Evolutionary conservation across 2,888 invertebrate genomes (phyloP).

Genomic region (Scelioninae gen. 1): DNA sequence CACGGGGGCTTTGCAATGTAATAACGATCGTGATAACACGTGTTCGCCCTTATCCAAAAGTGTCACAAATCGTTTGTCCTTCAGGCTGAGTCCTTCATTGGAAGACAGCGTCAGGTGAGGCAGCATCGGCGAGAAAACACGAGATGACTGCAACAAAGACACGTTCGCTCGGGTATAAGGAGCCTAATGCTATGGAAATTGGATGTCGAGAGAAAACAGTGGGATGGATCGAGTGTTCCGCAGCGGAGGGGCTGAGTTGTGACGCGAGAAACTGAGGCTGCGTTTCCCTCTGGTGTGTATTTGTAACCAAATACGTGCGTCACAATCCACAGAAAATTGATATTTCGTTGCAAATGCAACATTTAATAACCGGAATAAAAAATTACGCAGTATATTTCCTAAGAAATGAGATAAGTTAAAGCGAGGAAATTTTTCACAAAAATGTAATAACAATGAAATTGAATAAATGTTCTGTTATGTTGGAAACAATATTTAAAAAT

Average conservation of each 20-base stretch:
- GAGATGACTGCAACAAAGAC: conserved; percentile 66
- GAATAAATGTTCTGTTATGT: no score
- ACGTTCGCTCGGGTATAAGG: conserved; percentile 76
- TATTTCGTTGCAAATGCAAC: conserved; percentile 36
- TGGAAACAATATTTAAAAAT: no score
- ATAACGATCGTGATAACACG: conserved; percentile 64
- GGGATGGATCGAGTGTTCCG: conserved; percentile 72
- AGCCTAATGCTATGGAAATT: conserved; percentile 83
- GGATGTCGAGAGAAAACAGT: conserved; percentile 80
- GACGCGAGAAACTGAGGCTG: conserved; percentile 43
- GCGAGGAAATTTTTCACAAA: neutral
- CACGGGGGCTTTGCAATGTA: conserved; percentile 59
- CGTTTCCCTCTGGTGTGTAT: conserved; percentile 47
- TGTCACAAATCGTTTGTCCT: conserved; percentile 58
- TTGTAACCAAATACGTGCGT: conserved; percentile 49
- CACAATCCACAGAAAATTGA: conserved; percentile 39
- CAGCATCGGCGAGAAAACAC: conserved; percentile 65
- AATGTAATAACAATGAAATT: neutral
- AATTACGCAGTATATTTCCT: neutral
- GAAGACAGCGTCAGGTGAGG: conserved; percentile 61
- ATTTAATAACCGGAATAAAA: conserved; percentile 13
- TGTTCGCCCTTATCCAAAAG: conserved; percentile 55
- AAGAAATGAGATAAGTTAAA: neutral
- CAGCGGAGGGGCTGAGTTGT: conserved; percentile 44
- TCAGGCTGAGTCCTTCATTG: conserved; percentile 62